Evolutionary conservation across 1,140 invertebrate genomes (phyloP).

Genomic region (Halyomorpha halys): DNA sequence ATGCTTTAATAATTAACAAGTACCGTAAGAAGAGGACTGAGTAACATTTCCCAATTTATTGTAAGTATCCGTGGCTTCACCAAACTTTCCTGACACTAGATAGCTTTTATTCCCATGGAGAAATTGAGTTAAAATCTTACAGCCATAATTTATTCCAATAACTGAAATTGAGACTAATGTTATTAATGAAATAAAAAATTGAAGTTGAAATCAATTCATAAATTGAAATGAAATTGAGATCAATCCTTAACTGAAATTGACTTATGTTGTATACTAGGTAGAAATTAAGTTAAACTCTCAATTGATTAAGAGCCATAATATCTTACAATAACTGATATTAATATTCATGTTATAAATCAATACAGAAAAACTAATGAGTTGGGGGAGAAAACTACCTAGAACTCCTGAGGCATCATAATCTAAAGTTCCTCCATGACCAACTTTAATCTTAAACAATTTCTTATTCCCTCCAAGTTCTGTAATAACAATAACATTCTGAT

Average conservation of each 20-base stretch:
- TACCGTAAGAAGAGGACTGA: not conserved
- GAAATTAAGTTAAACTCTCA: too few relatives aligned
- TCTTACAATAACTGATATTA: too few relatives aligned
- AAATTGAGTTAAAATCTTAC: conserved; percentile 32
- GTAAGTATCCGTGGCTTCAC: conserved; percentile 33
- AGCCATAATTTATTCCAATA: conserved; percentile 27
- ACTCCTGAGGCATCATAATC: conserved; percentile 31
- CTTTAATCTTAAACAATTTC: conserved; percentile 13
- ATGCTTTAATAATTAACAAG: too few relatives aligned
- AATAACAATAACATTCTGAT: too few relatives aligned
- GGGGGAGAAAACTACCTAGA: conserved; percentile 21
- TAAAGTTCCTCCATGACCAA: conserved; percentile 33
- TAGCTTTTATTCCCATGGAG: conserved; percentile 32
- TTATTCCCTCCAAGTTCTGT: not conserved
- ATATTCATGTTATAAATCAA: not conserved
- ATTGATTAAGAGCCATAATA: too few relatives aligned
- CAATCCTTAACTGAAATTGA: too few relatives aligned
- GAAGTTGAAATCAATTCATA: too few relatives aligned
- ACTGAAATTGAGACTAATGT: conserved; percentile 17
- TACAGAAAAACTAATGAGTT: not conserved
- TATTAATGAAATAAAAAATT: too few relatives aligned
- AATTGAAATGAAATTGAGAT: too few relatives aligned
- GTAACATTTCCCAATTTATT: conserved; percentile 31
- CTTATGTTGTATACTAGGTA: too few relatives aligned
- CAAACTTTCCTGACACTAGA: conserved; percentile 30